These are phyloP conservation scores for Sanderia malayensis DNA, from an alignment of 30 jellyfish, hydroid and myxozoan species.

Conservation along the genomic window DNA sequence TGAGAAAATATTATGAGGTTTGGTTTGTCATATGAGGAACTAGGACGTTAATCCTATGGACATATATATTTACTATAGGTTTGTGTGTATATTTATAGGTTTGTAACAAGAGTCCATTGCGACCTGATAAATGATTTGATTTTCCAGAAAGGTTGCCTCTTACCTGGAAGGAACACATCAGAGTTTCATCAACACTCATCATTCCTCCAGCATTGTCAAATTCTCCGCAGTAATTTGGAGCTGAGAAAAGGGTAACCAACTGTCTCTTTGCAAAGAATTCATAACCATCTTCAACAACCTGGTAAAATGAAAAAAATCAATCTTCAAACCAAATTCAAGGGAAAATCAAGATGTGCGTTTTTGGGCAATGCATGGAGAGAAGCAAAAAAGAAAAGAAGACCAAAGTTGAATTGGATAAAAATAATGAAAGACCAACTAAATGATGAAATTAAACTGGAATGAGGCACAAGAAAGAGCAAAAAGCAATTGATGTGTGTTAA, in stretches of 20 bases:
- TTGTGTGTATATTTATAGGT: too few relatives aligned
- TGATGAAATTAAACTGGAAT: too few relatives aligned
- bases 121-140: too few relatives aligned
- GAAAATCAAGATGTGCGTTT: background rate
- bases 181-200: constrained; percentile 99
- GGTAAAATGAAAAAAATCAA: too few relatives aligned
- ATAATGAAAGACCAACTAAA: background rate
- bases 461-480: background rate
- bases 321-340: background rate
- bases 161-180: constrained; percentile 99
- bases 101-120: too few relatives aligned
- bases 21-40: too few relatives aligned
- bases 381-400: background rate
- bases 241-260: constrained; percentile 96
- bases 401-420: background rate
- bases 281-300: constrained; percentile 99
- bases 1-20: too few relatives aligned
- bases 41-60: too few relatives aligned
- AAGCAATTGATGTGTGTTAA: background rate
- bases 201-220: constrained; percentile 99
- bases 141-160: too few relatives aligned
- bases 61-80: too few relatives aligned
- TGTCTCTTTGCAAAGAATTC: constrained; percentile 98
- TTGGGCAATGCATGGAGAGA: background rate
- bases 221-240: constrained; percentile 99